A percentile compares a stretch with the other conserved stretches of the same genome.
phyloP scores from a whole-genome alignment of 2,888 invertebrate genomes.

The Siphlonurus alternatus region DNA sequence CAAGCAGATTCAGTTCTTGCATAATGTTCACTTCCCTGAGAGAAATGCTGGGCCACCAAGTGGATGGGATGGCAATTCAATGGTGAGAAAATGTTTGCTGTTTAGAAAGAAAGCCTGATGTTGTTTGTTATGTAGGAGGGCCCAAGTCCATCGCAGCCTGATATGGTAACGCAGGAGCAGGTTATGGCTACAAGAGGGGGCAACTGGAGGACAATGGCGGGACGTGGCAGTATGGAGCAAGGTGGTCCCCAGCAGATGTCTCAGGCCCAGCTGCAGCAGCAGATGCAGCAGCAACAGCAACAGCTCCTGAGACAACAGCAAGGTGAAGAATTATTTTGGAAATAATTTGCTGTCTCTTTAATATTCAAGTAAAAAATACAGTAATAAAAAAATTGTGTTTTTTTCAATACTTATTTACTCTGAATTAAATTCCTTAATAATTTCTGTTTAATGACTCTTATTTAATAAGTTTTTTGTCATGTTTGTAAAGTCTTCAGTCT shows the following conservation, averaged over 20 bases:
- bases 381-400: no score
- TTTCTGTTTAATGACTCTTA: no score
- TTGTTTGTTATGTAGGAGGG: no score
- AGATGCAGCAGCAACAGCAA: constrained; percentile 4
- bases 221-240: constrained; percentile 7
- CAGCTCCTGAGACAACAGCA: not conserved
- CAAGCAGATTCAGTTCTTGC: constrained; percentile 34
- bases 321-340: not conserved
- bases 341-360: no score
- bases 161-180: not conserved
- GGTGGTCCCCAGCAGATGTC: constrained; percentile 12
- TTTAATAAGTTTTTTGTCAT: no score
- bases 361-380: no score
- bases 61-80: not conserved
- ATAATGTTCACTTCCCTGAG: constrained; percentile 38
- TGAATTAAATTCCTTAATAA: no score
- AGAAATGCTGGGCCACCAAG: constrained; percentile 15
- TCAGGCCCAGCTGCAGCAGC: constrained; percentile 7
- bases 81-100: not conserved
- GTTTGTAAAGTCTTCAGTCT: no score
- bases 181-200: not conserved
- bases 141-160: not conserved
- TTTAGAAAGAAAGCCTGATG: not conserved
- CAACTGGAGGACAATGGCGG: not conserved
- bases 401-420: no score